A percentile compares a stretch with the other conserved stretches of the same genome.
Conservation (phyloP, 2,888 invertebrate genomes). For the Formica aserva region DNA sequence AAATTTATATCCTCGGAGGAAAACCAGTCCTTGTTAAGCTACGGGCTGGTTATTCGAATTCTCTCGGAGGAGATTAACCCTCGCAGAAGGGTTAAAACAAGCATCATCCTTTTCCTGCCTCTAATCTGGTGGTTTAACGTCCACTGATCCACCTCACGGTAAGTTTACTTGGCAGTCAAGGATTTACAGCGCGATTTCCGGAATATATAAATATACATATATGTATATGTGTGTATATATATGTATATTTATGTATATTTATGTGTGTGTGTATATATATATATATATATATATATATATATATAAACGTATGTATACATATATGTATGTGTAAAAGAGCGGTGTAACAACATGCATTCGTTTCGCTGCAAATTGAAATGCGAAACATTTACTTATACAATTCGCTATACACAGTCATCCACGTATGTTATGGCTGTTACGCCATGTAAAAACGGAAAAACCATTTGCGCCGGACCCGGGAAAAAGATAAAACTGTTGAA, state of each 20-base stretch:
- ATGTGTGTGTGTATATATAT: too few species aligned
- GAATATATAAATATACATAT: background rate
- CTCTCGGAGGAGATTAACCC: slow-evolving; percentile 60
- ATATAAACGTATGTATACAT: background rate
- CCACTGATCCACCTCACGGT: slow-evolving; percentile 52
- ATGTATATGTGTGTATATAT: background rate
- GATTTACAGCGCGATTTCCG: slow-evolving; percentile 46
- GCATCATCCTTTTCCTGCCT: slow-evolving; percentile 55
- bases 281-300: too few species aligned
- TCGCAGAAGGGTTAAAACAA: slow-evolving; percentile 64
- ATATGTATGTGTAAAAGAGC: background rate
- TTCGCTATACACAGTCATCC: background rate
- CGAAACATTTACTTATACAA: slow-evolving; percentile 49
- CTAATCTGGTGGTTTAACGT: slow-evolving; percentile 63
- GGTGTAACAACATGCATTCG: slow-evolving; percentile 1
- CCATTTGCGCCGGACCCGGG: slow-evolving; percentile 26
- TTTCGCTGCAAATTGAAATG: slow-evolving; percentile 40
- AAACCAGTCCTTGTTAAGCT: slow-evolving; percentile 31
- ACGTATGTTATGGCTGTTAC: slow-evolving; percentile 38
- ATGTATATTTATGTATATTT: background rate
- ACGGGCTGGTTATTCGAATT: slow-evolving; percentile 61
- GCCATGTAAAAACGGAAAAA: slow-evolving; percentile 41
- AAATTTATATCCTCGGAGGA: slow-evolving; percentile 58
- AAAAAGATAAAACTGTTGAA: slow-evolving; percentile 39
- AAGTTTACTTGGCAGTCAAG: slow-evolving; percentile 63